These are phyloP conservation scores for Apus apus DNA, from an alignment of 2,113 vertebrate species.

Conservation along the genomic window DNA sequence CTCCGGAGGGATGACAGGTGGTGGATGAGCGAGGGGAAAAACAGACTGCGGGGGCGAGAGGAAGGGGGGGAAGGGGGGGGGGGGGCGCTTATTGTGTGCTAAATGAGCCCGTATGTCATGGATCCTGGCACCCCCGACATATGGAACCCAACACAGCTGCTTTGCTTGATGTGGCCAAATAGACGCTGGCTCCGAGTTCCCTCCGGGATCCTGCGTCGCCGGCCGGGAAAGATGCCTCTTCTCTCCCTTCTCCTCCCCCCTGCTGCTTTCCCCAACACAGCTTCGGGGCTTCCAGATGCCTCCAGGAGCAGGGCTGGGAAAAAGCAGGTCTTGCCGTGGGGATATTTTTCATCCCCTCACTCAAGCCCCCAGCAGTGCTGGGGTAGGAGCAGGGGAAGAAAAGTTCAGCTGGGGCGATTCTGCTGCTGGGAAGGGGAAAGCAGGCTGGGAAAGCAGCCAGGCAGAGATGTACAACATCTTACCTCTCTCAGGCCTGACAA, in stretches of 20 bases:
- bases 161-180: background rate
- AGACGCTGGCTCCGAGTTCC: background rate
- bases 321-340: background rate
- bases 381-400: background rate
- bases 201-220: background rate
- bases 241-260: background rate
- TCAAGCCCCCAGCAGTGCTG: too few relatives aligned
- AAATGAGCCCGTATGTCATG: conserved; percentile 59
- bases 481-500: background rate
- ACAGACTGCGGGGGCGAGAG: background rate
- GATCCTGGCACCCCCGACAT: conserved; percentile 42
- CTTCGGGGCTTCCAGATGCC: background rate
- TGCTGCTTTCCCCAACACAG: background rate
- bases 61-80: background rate
- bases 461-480: background rate
- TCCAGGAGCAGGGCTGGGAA: background rate
- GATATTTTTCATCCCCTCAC: background rate
- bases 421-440: background rate
- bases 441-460: background rate
- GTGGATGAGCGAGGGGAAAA: conserved; percentile 33
- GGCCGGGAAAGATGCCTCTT: background rate
- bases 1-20: conserved; percentile 62
- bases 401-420: background rate
- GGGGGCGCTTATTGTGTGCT: background rate
- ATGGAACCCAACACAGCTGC: conserved; percentile 62